Evolutionary conservation across 2,113 vertebrate genomes (phyloP), one percentile per base, ranked within the genome.

Genomic region (Odobenus rosmarus): DNA sequence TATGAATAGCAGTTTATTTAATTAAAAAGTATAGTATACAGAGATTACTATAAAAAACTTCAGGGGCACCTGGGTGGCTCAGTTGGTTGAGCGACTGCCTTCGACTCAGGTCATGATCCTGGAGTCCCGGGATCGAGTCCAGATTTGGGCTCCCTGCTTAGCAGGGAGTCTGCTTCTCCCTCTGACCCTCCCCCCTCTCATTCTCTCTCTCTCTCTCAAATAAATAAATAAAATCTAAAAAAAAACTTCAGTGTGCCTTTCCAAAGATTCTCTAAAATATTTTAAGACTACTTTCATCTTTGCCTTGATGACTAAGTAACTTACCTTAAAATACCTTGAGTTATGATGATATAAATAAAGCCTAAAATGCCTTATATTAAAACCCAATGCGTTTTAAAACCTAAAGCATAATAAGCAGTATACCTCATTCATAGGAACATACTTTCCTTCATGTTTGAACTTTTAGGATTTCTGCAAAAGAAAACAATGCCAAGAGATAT

Each of bases 291-390:
- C 76, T 86, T 91, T 55, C 14, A 49, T 93, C 42, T 62, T 93
- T 97, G 55, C n/a, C 69, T 95, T 94, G 79, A 72, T 76, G 42
- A 92, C 77, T 83, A 71, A 82, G 31, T 33, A 31, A 77, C n/a
- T 5, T 51, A 72, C 12, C 82, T 69, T 88, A 95, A 96, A 93
- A 55, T 74, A 67, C 4, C 39, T 21, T 39, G 0, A 79, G 59
- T 36, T 71, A 53, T 61, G 59, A 88, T 71, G 28, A 83, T 23
- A 84, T 26, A 93, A 88, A 92, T 93, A 51, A 88, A 81, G 42
- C 53, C 31, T 76, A 93, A 84, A 97, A 82, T 77, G 71, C 23
- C 81, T 81, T 87, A 49, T 13, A 67, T 79, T 90, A 90, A 93
- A 89, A 46, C 16, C n/a, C 10, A 86, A 77, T 71, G 9, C 14